Percentiles rank a stretch among this genome's conserved stretches.
Evolutionary conservation across 2,888 invertebrate genomes (phyloP).

Genomic region (Tetropium fuscum): DNA sequence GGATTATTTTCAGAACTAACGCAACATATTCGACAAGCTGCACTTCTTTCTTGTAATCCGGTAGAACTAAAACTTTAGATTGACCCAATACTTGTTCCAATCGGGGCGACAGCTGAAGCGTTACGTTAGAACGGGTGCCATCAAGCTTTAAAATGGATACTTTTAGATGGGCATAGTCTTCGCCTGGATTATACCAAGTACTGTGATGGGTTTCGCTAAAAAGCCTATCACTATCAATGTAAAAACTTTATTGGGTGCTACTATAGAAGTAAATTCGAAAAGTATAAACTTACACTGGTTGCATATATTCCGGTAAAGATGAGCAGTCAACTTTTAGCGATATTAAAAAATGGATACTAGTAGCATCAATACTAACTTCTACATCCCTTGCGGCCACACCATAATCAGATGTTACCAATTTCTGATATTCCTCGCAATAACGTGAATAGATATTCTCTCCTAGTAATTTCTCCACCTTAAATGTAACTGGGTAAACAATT

Average conservation of each 20-base stretch:
- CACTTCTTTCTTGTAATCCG: conserved; percentile 63
- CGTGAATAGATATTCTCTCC: conserved; percentile 69
- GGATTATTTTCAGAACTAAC: conserved; percentile 68
- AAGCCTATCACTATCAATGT: conserved; percentile 13
- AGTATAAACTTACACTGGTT: conserved; percentile 54
- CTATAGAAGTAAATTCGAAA: not conserved
- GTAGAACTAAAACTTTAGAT: conserved; percentile 63
- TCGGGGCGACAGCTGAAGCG: conserved; percentile 67
- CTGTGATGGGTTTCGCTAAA: conserved; percentile 29
- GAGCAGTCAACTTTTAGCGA: conserved; percentile 74
- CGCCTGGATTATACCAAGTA: conserved; percentile 46
- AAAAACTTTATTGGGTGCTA: not conserved
- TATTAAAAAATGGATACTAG: conserved; percentile 72
- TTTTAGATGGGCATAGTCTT: conserved; percentile 54
- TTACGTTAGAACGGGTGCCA: conserved; percentile 62
- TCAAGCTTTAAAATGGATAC: conserved; percentile 57
- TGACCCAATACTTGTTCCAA: conserved; percentile 68
- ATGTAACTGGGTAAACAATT: conserved; percentile 18
- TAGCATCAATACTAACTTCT: conserved; percentile 73
- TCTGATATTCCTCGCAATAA: conserved; percentile 74
- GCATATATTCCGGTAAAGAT: conserved; percentile 69
- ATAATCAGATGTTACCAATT: conserved; percentile 70
- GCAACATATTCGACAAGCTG: conserved; percentile 71
- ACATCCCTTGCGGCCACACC: conserved; percentile 71
- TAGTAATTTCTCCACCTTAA: conserved; percentile 56